These are phyloP conservation scores for Rhamnusium bicolor DNA, from an alignment of 2,888 invertebrate species.

Conservation along the genomic window DNA sequence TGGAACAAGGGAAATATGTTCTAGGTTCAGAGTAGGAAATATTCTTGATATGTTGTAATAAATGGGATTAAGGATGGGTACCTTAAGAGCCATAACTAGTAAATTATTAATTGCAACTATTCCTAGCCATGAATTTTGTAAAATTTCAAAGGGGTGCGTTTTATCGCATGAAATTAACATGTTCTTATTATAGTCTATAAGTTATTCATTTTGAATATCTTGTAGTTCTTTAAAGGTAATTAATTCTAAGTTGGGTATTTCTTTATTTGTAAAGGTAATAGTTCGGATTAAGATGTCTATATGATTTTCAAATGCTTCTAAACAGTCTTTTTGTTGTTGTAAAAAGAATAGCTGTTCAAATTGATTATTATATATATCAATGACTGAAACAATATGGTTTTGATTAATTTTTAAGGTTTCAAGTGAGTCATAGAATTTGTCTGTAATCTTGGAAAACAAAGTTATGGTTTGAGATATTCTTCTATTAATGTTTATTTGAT, in stretches of 20 bases:
- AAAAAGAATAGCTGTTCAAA: background rate
- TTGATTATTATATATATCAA: background rate
- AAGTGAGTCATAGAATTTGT: background rate
- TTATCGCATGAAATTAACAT: no score
- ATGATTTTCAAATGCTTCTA: background rate
- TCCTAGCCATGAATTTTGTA: no score
- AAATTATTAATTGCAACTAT: no score
- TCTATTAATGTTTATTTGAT: background rate
- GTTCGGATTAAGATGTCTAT: background rate
- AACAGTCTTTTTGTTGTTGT: background rate
- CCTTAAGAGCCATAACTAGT: no score
- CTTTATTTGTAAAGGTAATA: background rate
- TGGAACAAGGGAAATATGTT: no score
- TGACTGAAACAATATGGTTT: background rate
- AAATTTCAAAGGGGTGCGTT: no score
- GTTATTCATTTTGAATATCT: background rate
- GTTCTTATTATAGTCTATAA: no score
- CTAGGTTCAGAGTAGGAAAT: no score
- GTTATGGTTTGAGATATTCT: background rate
- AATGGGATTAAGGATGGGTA: no score
- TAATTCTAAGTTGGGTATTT: constrained; percentile 12
- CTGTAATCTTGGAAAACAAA: background rate
- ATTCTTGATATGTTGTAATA: no score
- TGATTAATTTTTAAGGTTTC: background rate
- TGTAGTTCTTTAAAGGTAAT: background rate